Conservation (phyloP, 1,140 invertebrate species). For the Paraescarpia echinospica region DNA sequence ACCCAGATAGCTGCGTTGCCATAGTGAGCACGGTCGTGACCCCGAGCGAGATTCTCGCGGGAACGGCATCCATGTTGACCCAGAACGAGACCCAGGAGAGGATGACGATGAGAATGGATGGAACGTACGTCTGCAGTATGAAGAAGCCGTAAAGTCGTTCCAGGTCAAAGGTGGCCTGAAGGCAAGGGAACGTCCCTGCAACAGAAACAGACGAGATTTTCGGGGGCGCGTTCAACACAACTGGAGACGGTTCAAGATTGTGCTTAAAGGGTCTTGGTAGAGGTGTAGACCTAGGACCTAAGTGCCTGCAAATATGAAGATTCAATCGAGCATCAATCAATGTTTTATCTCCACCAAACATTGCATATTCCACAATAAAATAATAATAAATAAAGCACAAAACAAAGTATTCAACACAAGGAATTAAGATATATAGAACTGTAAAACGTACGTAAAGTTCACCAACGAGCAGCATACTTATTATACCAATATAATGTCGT, state of each 20-base stretch:
- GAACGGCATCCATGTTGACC: slow-evolving; percentile 34
- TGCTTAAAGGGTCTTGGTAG: not conserved
- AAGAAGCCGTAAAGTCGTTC: slow-evolving; percentile 75
- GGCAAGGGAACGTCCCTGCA: slow-evolving; percentile 34
- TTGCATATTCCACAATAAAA: too few relatives aligned
- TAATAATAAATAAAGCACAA: too few relatives aligned
- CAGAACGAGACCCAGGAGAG: slow-evolving; percentile 76
- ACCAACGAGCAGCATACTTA: too few relatives aligned
- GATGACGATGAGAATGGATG: slow-evolving; percentile 85
- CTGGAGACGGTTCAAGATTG: not conserved
- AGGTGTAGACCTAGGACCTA: too few relatives aligned
- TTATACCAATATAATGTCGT: too few relatives aligned
- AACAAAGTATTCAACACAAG: too few relatives aligned
- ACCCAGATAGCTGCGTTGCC: slow-evolving; percentile 25
- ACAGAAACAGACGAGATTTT: not conserved
- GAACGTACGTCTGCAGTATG: slow-evolving; percentile 85
- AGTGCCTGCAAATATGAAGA: too few relatives aligned
- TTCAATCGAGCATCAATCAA: too few relatives aligned
- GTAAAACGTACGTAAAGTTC: too few relatives aligned
- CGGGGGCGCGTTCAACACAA: too few relatives aligned
- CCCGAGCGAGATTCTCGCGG: slow-evolving; percentile 40
- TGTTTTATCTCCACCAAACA: too few relatives aligned
- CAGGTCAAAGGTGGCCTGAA: slow-evolving; percentile 81
- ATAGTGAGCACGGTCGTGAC: slow-evolving; percentile 58
- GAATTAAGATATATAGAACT: too few relatives aligned